A percentile compares a stretch with the other conserved stretches of the same genome.
Evolutionary conservation across 2,888 invertebrate species (phyloP).

Genomic region (Brachyopa scutellaris): DNA sequence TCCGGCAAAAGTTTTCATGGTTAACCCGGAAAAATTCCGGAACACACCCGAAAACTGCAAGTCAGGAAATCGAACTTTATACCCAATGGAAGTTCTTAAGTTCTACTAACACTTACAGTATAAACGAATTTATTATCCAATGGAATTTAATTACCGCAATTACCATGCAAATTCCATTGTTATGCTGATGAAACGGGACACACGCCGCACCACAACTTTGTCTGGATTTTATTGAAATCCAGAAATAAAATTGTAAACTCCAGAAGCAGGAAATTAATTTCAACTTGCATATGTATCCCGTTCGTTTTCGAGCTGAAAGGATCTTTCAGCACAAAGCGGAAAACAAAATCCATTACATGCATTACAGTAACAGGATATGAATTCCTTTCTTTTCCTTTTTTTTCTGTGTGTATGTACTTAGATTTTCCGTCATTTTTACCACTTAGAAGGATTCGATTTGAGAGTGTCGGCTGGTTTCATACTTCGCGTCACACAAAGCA

Average conservation of each 20-base stretch:
- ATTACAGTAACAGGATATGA: conserved; percentile 61
- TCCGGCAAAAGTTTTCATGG: conserved; percentile 36
- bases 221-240: too few species aligned
- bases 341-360: conserved; percentile 65
- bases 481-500: conserved; percentile 33
- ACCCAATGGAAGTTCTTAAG: conserved; percentile 20
- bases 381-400: conserved; percentile 28
- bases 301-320: conserved; percentile 38
- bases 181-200: conserved; percentile 17
- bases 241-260: too few species aligned
- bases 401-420: conserved; percentile 34
- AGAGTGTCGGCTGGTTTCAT: conserved; percentile 56
- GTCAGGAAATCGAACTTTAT: conserved; percentile 40
- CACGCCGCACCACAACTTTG: too few species aligned
- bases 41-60: conserved; percentile 20
- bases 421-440: conserved; percentile 27
- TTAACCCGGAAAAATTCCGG: conserved; percentile 29
- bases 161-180: conserved; percentile 48
- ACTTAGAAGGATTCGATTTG: conserved; percentile 37
- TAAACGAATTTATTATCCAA: conserved; percentile 50
- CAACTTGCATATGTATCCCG: conserved; percentile 47
- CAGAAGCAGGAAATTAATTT: conserved; percentile 57
- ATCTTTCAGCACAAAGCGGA: conserved; percentile 40
- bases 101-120: conserved; percentile 19
- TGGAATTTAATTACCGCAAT: conserved; percentile 68